These are phyloP conservation scores for Ariopsis seemanni DNA, from an alignment of 2,113 vertebrate genomes.

Conservation along the genomic window DNA sequence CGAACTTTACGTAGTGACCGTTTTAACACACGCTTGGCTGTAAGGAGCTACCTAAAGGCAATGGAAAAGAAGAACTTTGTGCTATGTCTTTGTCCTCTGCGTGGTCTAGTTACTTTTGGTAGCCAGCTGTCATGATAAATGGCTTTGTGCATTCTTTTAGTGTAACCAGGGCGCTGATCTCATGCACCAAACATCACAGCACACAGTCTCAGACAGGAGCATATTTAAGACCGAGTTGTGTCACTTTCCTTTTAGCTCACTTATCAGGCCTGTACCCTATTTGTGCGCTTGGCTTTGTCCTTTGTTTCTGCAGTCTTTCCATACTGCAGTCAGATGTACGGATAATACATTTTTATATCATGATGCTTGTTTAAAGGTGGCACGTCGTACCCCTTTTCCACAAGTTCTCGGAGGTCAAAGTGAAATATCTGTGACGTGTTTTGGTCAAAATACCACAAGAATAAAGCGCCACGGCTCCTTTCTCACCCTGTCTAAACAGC, in stretches of 20 bases:
- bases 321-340: not conserved
- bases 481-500: no score
- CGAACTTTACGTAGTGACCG: not conserved
- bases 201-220: not conserved
- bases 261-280: not conserved
- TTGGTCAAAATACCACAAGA: no score
- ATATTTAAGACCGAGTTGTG: not conserved
- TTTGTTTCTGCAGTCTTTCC: not conserved
- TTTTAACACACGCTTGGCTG: not conserved
- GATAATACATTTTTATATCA: not conserved
- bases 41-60: not conserved
- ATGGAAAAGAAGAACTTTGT: not conserved
- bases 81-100: slow-evolving; percentile 48
- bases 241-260: not conserved
- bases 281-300: not conserved
- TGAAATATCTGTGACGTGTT: no score
- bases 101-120: slow-evolving; percentile 66
- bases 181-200: not conserved
- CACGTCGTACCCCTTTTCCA: no score
- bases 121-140: slow-evolving; percentile 61
- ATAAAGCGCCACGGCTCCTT: no score
- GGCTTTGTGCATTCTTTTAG: slow-evolving; percentile 21
- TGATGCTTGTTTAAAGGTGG: not conserved
- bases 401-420: no score
- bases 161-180: not conserved